Conservation (phyloP, 1,140 invertebrate species). For the Drosophila leontia region DNA sequence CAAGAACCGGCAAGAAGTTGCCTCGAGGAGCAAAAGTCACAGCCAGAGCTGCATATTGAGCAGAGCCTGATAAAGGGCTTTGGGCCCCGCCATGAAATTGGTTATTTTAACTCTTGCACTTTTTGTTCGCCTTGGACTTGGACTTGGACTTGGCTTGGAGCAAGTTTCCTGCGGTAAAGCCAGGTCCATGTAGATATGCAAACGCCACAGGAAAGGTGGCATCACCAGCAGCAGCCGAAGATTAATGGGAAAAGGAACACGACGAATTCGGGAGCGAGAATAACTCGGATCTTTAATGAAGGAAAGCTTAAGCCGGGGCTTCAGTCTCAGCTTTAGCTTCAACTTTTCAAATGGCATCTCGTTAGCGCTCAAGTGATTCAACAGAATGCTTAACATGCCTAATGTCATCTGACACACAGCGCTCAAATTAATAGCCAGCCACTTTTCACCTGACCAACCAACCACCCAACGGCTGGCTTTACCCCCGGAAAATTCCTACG, state of each 20-base stretch:
- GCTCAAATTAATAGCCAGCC: slow-evolving; percentile 78
- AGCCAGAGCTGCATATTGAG: slow-evolving; percentile 72
- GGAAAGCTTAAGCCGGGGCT: slow-evolving; percentile 51
- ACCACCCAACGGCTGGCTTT: background rate
- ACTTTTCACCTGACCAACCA: slow-evolving; percentile 78
- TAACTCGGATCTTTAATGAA: slow-evolving; percentile 55
- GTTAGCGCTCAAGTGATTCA: slow-evolving; percentile 80
- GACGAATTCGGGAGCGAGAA: slow-evolving; percentile 35
- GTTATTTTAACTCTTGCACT: slow-evolving; percentile 58
- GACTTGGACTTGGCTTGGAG: slow-evolving; percentile 45
- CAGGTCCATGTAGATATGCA: slow-evolving; percentile 33
- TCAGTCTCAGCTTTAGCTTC: slow-evolving; percentile 9
- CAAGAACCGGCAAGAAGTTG: slow-evolving; percentile 64
- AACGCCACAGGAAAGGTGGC: slow-evolving; percentile 24
- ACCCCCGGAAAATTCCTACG: slow-evolving; percentile 55
- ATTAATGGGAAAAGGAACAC: slow-evolving; percentile 42
- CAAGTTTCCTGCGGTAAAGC: slow-evolving; percentile 14
- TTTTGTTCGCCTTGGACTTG: slow-evolving; percentile 36
- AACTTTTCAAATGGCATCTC: slow-evolving; percentile 80
- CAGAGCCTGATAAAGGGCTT: slow-evolving; percentile 77
- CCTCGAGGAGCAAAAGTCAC: slow-evolving; percentile 48
- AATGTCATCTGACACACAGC: slow-evolving; percentile 79
- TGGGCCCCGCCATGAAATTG: slow-evolving; percentile 64
- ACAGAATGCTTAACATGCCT: slow-evolving; percentile 81
- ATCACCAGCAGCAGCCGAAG: slow-evolving; percentile 9